Base-by-base conservation (phyloP, 2,888 invertebrate genomes). In the Tiphia femorata region DNA sequence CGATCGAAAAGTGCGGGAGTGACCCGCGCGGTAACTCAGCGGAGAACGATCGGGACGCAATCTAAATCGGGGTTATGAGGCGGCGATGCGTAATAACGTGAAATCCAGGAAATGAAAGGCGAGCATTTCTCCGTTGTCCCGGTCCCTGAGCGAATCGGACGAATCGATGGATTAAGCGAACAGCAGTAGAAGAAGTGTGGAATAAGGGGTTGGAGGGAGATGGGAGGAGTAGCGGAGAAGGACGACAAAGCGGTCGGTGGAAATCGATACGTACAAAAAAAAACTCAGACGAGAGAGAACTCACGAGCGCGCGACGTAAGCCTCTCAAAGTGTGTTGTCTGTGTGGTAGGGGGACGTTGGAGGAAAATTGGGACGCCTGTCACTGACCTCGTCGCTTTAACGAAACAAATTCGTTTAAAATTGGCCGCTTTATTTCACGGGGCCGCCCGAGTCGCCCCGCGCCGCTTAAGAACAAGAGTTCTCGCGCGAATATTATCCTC, bases 71-170 rank as follows among this genome's bases (percentile, higher is more conserved):
- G 23, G 48, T 29, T 19, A 38, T 30, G 27, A 48, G 17, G 25
- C 41, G 46, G 12, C 37, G 57, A 44, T 23, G 47, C 52, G 49
- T 50, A 62, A 63, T 50, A 56, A 57, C 49, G 48, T 10, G 48
- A 52, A 59, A 56, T 56, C 62, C 49, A 41, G 43, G 27, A 60
- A 60, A 55, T 56, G 55, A 51, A 60, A 49, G 47, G 33, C 37
- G 55, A 29, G 50, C 54, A 37, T 56, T 55, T 40, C 40, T 51
- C 49, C 41, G 44, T 35, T 21, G 33, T 19, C 25, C 30, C 42
- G 14, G 23, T 19, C 21, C n/a, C 27, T 37, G 42, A 44, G 48
- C 50, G 57, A 44, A 50, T 52, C 44, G 58, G 37, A 41, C 53
- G 46, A 49, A 47, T 56, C 61, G 57, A 38, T 41, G 46, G 61